Evolutionary conservation across 2,113 vertebrate species (phyloP).

Genomic region (Phycodurus eques): DNA sequence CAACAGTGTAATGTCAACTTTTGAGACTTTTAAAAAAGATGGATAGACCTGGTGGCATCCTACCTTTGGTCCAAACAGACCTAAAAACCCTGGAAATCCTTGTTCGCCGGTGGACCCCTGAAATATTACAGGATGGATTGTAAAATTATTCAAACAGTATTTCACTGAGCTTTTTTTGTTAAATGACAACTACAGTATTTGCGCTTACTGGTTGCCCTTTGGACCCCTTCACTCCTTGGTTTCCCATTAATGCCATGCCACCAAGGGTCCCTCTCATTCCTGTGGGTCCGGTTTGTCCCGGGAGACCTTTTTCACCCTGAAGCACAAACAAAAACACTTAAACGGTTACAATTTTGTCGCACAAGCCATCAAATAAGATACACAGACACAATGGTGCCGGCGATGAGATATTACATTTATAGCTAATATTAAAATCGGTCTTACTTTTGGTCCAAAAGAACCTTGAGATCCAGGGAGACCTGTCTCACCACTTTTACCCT

Average conservation of each 20-base stretch:
- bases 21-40: background rate
- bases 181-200: background rate
- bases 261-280: conserved; percentile 84
- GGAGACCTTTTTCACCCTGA: conserved; percentile 87
- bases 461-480: conserved; percentile 91
- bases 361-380: background rate
- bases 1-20: background rate
- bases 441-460: conserved; percentile 88
- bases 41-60: background rate
- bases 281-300: conserved; percentile 80
- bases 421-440: background rate
- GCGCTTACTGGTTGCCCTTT: conserved; percentile 89
- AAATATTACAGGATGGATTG: background rate
- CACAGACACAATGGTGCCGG: background rate
- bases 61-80: conserved; percentile 95
- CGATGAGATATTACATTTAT: background rate
- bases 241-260: conserved; percentile 81
- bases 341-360: background rate
- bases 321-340: conserved; percentile 1
- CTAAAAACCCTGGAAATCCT: conserved; percentile 86
- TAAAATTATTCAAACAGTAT: background rate
- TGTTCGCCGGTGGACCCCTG: conserved; percentile 86
- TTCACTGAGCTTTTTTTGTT: background rate
- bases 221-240: conserved; percentile 78
- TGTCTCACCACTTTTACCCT: conserved; percentile 78